phyloP scores from a whole-genome alignment of 2,888 invertebrate species.

The Nomada lathburiana region DNA sequence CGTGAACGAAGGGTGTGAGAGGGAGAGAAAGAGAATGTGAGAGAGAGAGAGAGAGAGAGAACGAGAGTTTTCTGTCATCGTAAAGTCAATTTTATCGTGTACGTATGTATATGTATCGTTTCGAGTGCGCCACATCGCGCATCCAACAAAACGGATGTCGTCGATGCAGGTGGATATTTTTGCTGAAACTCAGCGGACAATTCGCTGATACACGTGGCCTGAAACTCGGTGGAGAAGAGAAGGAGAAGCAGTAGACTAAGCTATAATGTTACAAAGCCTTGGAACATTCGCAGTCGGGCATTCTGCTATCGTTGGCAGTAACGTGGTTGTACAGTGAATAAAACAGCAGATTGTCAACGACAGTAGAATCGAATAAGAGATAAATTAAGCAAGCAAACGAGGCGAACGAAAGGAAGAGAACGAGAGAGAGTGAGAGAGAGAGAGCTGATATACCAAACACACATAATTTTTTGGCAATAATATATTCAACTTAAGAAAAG shows the following conservation, averaged over 20 bases:
- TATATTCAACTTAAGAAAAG: conserved; percentile 48
- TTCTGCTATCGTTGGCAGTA: neutral
- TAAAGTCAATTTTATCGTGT: conserved; percentile 68
- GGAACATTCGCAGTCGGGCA: neutral
- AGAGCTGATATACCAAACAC: conserved; percentile 5
- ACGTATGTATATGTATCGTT: conserved; percentile 33
- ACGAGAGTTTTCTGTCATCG: conserved; percentile 58
- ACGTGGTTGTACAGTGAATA: neutral
- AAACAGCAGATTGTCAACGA: neutral
- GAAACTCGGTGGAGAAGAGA: conserved; percentile 12
- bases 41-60: conserved; percentile 19
- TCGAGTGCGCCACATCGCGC: conserved; percentile 5
- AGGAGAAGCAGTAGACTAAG: conserved; percentile 1
- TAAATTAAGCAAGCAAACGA: neutral
- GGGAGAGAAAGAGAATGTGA: conserved; percentile 3
- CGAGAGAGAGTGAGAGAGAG: neutral
- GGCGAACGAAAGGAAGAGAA: neutral
- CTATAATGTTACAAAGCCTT: neutral
- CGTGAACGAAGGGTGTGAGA: neutral
- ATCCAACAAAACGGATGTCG: conserved; percentile 11
- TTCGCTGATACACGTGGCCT: conserved; percentile 23
- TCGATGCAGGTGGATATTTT: conserved; percentile 41
- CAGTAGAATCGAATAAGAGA: conserved; percentile 1
- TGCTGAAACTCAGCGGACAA: conserved; percentile 22
- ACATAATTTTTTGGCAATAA: conserved; percentile 67